phyloP scores from a whole-genome alignment of 2,113 vertebrate genomes.

The Morone saxatilis region DNA sequence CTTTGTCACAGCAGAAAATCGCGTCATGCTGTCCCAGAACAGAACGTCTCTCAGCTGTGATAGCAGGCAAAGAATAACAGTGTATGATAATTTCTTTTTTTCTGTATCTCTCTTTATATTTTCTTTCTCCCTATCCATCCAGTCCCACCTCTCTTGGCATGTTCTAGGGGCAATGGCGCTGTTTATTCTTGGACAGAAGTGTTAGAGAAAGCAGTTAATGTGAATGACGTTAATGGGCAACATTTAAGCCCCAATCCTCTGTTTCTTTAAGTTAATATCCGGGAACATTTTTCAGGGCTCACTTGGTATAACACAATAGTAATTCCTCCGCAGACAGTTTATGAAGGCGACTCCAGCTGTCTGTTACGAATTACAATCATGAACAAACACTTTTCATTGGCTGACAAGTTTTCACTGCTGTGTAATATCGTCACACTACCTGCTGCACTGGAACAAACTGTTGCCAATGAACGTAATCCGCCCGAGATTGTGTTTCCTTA shows the following conservation, averaged over 20 bases:
- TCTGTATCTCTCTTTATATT: neutral
- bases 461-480: neutral
- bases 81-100: neutral
- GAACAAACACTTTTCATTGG: slow-evolving; percentile 23
- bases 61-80: neutral
- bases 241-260: neutral
- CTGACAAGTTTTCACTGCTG: slow-evolving; percentile 23
- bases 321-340: slow-evolving; percentile 4
- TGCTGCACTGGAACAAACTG: slow-evolving; percentile 24
- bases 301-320: slow-evolving; percentile 14
- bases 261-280: slow-evolving; percentile 29
- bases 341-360: slow-evolving; percentile 2
- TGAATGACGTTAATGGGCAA: slow-evolving; percentile 8
- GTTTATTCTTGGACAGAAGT: neutral
- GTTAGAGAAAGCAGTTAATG: slow-evolving; percentile 10
- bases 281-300: slow-evolving; percentile 33
- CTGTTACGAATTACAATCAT: neutral
- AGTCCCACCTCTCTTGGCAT: neutral
- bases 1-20: slow-evolving; percentile 20
- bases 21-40: slow-evolving; percentile 18
- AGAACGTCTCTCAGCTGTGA: slow-evolving; percentile 24
- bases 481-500: neutral
- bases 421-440: slow-evolving; percentile 33
- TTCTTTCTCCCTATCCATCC: neutral
- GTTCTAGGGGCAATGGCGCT: neutral